phyloP scores from a whole-genome alignment of 2,113 vertebrate species.

The Oxyura jamaicensis region DNA sequence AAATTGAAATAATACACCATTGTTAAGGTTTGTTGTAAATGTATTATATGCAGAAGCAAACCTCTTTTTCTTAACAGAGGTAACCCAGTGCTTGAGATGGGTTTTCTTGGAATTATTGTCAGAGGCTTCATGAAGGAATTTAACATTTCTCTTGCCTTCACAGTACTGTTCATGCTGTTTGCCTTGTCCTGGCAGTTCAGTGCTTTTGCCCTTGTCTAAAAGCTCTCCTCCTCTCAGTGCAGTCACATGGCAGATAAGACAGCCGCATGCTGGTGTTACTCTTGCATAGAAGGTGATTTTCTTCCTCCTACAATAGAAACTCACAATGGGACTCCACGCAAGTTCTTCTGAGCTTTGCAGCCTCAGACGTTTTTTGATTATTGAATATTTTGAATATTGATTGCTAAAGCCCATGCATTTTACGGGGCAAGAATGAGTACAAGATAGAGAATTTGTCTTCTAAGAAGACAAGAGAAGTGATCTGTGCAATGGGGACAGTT shows the following conservation, averaged over 20 bases:
- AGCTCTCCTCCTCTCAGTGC: not conserved
- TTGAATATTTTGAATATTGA: too few relatives aligned
- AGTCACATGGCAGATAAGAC: not conserved
- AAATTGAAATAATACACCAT: not conserved
- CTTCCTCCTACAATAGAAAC: not conserved
- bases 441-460: not conserved
- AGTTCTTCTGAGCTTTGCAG: not conserved
- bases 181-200: not conserved
- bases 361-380: too few relatives aligned
- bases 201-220: not conserved
- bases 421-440: not conserved
- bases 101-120: not conserved
- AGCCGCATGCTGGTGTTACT: not conserved
- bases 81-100: not conserved
- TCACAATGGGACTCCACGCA: fast-evolving
- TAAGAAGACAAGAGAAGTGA: not conserved
- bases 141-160: not conserved
- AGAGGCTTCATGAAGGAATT: not conserved
- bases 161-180: not conserved
- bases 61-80: not conserved
- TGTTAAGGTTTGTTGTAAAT: not conserved
- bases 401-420: not conserved
- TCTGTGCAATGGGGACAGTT: fast-evolving
- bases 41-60: not conserved
- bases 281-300: not conserved